Evolutionary conservation across 2,797 vertebrate species (phyloP).

Genomic region (Acipenser oxyrinchus): DNA sequence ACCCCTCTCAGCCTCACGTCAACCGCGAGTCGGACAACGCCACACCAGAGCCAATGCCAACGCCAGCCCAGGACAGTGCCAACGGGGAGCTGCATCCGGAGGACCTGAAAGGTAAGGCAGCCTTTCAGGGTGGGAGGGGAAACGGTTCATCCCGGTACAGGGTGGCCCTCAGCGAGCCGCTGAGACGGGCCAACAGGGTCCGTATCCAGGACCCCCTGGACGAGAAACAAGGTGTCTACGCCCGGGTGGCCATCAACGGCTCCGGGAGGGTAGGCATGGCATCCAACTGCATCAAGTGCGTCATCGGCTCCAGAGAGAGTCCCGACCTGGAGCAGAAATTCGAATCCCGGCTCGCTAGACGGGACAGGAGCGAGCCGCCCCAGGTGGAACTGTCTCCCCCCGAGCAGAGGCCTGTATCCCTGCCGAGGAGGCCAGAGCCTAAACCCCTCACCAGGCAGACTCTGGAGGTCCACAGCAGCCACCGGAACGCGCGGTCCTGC

Average conservation of each 20-base stretch:
- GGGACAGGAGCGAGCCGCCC: not conserved
- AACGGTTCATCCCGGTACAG: slow-evolving; percentile 47
- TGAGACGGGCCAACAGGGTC: slow-evolving; percentile 59
- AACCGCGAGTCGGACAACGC: slow-evolving; percentile 41
- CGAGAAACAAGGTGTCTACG: slow-evolving; percentile 60
- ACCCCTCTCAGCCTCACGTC: slow-evolving; percentile 47
- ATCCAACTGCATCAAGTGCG: slow-evolving; percentile 84
- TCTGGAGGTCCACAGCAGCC: slow-evolving; percentile 32
- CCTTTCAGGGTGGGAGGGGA: slow-evolving; percentile 34
- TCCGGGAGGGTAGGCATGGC: slow-evolving; percentile 76
- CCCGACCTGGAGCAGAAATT: slow-evolving; percentile 66
- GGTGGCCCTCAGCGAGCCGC: slow-evolving; percentile 65
- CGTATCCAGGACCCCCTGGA: slow-evolving; percentile 51
- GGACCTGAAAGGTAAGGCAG: slow-evolving; percentile 85
- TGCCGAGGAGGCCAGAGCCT: slow-evolving; percentile 32
- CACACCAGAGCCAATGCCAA: slow-evolving; percentile 23
- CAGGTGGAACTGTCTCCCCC: slow-evolving; percentile 27
- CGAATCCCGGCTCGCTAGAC: slow-evolving; percentile 18
- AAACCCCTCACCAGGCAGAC: slow-evolving; percentile 42
- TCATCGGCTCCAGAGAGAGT: slow-evolving; percentile 73
- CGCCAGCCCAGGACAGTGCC: slow-evolving; percentile 40
- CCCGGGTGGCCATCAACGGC: slow-evolving; percentile 69
- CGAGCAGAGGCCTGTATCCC: slow-evolving; percentile 23
- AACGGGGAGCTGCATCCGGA: slow-evolving; percentile 57
- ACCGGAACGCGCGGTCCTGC: slow-evolving; percentile 44